Percentiles rank a stretch among this genome's conserved stretches.
These are phyloP conservation scores for Cataglyphis albicans DNA, from an alignment of 2,888 invertebrate species.

Conservation along the genomic window DNA sequence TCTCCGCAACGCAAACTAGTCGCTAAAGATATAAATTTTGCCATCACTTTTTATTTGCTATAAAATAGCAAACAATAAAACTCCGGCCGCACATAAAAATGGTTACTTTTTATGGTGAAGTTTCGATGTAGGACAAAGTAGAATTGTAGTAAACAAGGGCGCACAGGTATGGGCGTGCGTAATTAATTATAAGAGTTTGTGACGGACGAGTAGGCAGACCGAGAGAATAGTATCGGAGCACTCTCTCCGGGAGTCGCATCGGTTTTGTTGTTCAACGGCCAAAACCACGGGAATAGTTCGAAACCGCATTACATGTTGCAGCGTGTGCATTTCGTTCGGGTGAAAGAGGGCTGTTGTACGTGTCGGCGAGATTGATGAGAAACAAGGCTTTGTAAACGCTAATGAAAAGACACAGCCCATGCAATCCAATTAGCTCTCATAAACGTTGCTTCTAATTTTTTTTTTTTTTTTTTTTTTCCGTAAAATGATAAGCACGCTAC, in stretches of 20 bases:
- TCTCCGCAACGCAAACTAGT: constrained; percentile 42
- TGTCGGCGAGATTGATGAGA: constrained; percentile 72
- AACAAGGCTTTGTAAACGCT: constrained; percentile 66
- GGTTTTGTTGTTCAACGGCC: constrained; percentile 74
- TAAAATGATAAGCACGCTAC: constrained; percentile 36
- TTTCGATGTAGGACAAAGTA: background rate
- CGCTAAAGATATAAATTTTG: background rate
- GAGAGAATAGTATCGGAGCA: constrained; percentile 54
- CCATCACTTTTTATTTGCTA: constrained; percentile 17
- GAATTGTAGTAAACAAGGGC: constrained; percentile 3
- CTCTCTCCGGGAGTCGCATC: constrained; percentile 64
- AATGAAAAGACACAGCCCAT: constrained; percentile 60
- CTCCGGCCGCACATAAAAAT: constrained; percentile 16
- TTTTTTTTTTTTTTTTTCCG: constrained; percentile 15
- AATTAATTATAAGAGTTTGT: constrained; percentile 65
- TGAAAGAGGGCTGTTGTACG: constrained; percentile 55
- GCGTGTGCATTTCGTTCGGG: constrained; percentile 64
- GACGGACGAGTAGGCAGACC: constrained; percentile 56
- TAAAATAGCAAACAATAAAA: background rate
- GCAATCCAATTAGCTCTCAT: constrained; percentile 49
- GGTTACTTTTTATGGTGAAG: background rate
- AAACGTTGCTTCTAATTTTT: constrained; percentile 25
- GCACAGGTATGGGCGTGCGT: constrained; percentile 13
- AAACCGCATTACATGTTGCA: constrained; percentile 70
- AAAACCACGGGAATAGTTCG: constrained; percentile 67